Evolutionary conservation across 2,113 vertebrate species (phyloP).

Genomic region (Elgaria multicarinata): DNA sequence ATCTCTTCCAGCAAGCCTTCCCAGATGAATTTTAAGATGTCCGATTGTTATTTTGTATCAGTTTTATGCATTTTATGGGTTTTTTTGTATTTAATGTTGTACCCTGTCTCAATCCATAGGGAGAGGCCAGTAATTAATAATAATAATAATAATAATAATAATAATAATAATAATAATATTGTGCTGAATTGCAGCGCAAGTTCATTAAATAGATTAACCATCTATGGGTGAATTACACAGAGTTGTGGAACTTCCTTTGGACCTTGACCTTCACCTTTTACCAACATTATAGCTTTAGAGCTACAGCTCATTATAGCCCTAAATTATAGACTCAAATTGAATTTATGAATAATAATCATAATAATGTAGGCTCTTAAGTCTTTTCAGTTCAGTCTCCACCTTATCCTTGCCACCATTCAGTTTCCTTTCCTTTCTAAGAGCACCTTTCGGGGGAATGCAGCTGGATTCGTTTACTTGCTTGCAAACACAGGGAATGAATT

Average conservation of each 20-base stretch:
- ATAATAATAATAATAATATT: too few species aligned
- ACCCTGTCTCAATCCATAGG: too few species aligned
- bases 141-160: too few species aligned
- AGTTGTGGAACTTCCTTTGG: neutral
- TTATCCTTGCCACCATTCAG: neutral
- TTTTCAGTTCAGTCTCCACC: neutral
- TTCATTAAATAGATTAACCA: neutral
- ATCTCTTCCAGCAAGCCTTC: too few species aligned
- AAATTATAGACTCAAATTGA: too few species aligned
- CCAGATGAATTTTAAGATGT: too few species aligned
- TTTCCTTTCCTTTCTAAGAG: neutral
- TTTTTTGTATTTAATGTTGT: too few species aligned
- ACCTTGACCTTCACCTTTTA: neutral
- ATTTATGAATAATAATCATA: too few species aligned
- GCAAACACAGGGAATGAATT: neutral
- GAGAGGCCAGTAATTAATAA: too few species aligned
- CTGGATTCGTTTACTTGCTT: neutral
- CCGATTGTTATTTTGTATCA: too few species aligned
- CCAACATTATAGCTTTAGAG: neutral
- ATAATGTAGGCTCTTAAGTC: neutral
- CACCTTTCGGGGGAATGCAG: neutral
- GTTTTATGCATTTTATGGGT: too few species aligned
- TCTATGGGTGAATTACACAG: neutral
- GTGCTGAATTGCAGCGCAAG: neutral
- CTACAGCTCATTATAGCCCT: too few species aligned